Conservation (phyloP, 64 coral and sea anemone species). For the Platygyra sinensis region DNA sequence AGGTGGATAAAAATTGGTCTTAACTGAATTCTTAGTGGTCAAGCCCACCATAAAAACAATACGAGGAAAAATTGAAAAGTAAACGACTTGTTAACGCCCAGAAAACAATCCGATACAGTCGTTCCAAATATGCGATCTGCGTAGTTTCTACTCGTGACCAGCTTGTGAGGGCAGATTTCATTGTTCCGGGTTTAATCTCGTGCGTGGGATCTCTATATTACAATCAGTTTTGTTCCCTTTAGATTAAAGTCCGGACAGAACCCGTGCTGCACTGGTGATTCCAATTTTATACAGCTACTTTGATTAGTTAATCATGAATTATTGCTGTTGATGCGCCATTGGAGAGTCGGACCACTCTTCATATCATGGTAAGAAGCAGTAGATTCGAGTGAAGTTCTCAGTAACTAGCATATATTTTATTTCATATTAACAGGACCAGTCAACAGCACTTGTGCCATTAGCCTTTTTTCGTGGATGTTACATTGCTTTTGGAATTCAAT, state of each 20-base stretch:
- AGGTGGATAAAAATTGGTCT: not conserved
- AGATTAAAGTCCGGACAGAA: not conserved
- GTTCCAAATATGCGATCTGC: not conserved
- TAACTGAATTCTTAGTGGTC: not conserved
- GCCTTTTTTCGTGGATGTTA: too few relatives aligned
- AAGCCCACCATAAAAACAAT: conserved; percentile 1
- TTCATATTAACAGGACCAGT: too few relatives aligned
- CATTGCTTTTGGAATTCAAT: too few relatives aligned
- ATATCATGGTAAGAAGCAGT: too few relatives aligned
- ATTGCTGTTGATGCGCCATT: too few relatives aligned
- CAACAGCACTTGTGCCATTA: too few relatives aligned
- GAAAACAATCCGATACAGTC: not conserved
- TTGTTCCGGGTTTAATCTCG: not conserved
- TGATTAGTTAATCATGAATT: too few relatives aligned
- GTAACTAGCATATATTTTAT: too few relatives aligned
- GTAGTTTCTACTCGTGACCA: not conserved
- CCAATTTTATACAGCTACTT: not conserved
- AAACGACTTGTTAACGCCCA: not conserved
- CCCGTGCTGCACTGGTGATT: not conserved
- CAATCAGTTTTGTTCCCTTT: not conserved
- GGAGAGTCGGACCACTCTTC: too few relatives aligned
- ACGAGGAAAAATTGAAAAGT: not conserved
- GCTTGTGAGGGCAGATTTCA: not conserved
- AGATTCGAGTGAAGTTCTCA: too few relatives aligned
- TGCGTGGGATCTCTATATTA: not conserved